phyloP scores from a whole-genome alignment of 37 sponge, comb jelly and placozoan species.

The Spongia lamella region DNA sequence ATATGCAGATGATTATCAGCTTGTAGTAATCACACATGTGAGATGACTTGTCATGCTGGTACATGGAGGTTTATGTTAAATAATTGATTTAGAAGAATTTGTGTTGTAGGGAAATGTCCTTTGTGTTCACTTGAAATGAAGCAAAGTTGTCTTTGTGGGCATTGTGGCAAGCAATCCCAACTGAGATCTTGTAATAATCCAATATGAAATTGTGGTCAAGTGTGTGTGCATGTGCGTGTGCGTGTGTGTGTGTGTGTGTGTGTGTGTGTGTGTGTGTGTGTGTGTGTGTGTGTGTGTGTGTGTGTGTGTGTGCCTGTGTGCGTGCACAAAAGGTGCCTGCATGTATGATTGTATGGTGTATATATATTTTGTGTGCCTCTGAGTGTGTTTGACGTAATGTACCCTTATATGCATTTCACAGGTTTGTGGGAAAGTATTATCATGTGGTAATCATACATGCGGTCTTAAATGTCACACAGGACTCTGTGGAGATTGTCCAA shows the following conservation, averaged over 20 bases:
- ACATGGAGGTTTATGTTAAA: background rate
- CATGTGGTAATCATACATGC: slow-evolving; percentile 51
- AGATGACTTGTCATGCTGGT: slow-evolving; percentile 81
- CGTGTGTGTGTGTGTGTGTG: no score
- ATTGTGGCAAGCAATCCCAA: slow-evolving; percentile 65
- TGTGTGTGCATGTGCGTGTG: no score
- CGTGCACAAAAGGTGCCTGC: no score
- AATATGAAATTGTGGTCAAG: slow-evolving; percentile 78
- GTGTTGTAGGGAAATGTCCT: slow-evolving; percentile 68
- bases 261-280: slow-evolving; percentile 23
- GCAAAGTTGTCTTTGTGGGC: slow-evolving; percentile 77
- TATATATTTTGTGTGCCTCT: background rate
- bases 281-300: slow-evolving; percentile 3
- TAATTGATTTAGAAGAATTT: no score
- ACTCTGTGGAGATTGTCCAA: no score
- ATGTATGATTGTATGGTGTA: no score
- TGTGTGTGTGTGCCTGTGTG: no score
- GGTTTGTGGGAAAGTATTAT: slow-evolving; percentile 43
- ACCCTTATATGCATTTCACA: no score
- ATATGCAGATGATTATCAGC: slow-evolving; percentile 60
- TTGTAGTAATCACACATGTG: slow-evolving; percentile 81
- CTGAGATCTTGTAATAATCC: slow-evolving; percentile 50
- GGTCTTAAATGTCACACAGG: no score
- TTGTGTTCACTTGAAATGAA: slow-evolving; percentile 47
- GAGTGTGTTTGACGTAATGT: no score